Evolutionary conservation across 2,797 vertebrate genomes (phyloP), one percentile per base, ranked within the genome.

Genomic region (Amblyopsis hoosieri): DNA sequence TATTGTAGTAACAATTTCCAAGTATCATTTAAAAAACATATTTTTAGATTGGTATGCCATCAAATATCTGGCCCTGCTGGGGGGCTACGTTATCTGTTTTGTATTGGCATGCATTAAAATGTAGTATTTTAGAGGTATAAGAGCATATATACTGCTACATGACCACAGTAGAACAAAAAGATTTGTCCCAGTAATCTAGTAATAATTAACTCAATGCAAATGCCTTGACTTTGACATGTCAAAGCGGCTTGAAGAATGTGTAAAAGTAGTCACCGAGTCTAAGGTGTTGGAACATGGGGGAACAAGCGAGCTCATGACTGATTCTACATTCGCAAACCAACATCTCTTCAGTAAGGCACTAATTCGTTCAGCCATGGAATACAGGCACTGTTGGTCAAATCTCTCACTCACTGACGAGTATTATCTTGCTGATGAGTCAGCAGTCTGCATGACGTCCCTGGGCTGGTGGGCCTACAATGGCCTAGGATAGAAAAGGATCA

Each of bases 321-420:
- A 13, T n/a, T 45, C 13, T 42, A 37, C 31, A 9, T 15, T 57
- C 54, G 42, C 13, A 45, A 64, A 60, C 59, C 6, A 57, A 11
- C 14, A n/a, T 72, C 71, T 75, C 2, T 37, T 60, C 15, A 56
- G 14, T 69, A 82, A 87, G 82, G 84, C 80, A 85, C 82, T 59
- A 62, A 12, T 14, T 11, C 60, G 62, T 55, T 62, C 33, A 46
- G 52, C 56, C 53, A 53, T n/a, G 66, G 54, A 58, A 65, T 54
- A 37, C 42, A 49, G 60, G 12, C 46, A 52, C 12, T 61, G 13
- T 0, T 7, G 45, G 13, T n/a, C 42, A 68, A 76, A 77, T 69
- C 59, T 67, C 6, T 19, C 62, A n/a, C 6, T 19, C 62, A n/a
- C 46, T 71, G 29, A 66, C n/a, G 17, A 57, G 46, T 65, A 23